These are phyloP conservation scores for Syrmaticus mikado DNA, from an alignment of 2,113 vertebrate genomes.

Conservation along the genomic window DNA sequence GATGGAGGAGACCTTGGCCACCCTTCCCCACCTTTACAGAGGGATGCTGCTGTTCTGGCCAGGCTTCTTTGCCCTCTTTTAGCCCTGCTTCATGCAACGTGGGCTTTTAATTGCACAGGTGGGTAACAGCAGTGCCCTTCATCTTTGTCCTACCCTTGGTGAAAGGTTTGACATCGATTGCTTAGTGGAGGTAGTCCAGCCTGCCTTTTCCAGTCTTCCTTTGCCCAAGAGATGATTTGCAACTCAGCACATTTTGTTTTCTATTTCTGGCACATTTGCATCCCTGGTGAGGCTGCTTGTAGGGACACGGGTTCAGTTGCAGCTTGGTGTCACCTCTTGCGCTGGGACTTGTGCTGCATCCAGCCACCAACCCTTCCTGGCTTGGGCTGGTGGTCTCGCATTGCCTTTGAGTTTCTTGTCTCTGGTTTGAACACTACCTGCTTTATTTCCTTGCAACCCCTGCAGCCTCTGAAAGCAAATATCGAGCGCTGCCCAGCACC, in stretches of 20 bases:
- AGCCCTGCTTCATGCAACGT: neutral
- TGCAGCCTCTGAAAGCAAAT: neutral
- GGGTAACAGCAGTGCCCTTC: neutral
- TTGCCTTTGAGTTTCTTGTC: neutral
- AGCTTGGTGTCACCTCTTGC: neutral
- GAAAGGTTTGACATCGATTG: neutral
- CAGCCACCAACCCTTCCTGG: neutral
- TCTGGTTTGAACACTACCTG: fast-evolving
- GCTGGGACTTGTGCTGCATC: neutral
- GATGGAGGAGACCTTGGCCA: neutral
- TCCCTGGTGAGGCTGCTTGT: neutral
- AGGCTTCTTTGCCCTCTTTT: fast-evolving
- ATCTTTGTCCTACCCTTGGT: neutral
- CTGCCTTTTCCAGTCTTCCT: neutral
- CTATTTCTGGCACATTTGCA: fast-evolving
- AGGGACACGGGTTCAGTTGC: neutral
- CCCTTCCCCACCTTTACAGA: neutral
- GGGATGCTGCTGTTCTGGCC: neutral
- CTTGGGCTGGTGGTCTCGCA: neutral
- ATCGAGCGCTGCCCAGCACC: fast-evolving
- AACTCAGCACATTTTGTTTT: neutral
- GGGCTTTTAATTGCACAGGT: neutral
- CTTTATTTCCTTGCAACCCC: neutral
- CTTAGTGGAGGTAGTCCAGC: neutral
- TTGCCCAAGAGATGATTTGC: neutral